These are phyloP conservation scores for Rhabdomys dilectus DNA, from an alignment of 2,113 vertebrate species.

Conservation along the genomic window DNA sequence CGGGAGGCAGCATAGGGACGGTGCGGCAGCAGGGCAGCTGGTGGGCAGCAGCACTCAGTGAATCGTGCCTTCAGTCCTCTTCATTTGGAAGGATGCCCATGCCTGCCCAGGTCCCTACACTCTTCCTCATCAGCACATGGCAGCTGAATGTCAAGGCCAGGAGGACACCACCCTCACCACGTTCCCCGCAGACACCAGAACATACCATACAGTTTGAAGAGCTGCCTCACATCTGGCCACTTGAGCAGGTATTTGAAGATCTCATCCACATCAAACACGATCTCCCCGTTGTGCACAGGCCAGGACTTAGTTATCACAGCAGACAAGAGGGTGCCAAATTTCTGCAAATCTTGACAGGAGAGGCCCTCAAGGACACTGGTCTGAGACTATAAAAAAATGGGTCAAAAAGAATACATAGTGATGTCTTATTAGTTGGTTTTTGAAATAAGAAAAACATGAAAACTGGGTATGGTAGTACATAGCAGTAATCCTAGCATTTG, in stretches of 20 bases:
- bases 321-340: constrained; percentile 92
- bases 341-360: constrained; percentile 13
- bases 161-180: accelerated
- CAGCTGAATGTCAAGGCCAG: accelerated
- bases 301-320: constrained; percentile 92
- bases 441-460: not conserved
- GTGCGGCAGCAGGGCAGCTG: accelerated
- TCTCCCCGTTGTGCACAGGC: constrained; percentile 80
- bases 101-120: not conserved
- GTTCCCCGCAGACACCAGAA: not conserved
- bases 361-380: constrained; percentile 81
- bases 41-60: accelerated
- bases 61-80: accelerated
- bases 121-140: not conserved
- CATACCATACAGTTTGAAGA: constrained; percentile 91
- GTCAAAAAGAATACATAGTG: not conserved
- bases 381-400: constrained; percentile 64
- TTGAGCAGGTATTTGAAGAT: constrained; percentile 90
- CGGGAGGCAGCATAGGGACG: not conserved
- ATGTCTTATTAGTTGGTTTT: not conserved
- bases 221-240: constrained; percentile 88
- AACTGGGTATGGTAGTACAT: not conserved
- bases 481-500: too few species aligned
- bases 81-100: accelerated
- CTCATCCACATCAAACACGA: constrained; percentile 73